Evolutionary conservation across 2,888 invertebrate genomes (phyloP), one percentile per base, ranked within the genome.

Genomic region (Drosophila acutilabella): DNA sequence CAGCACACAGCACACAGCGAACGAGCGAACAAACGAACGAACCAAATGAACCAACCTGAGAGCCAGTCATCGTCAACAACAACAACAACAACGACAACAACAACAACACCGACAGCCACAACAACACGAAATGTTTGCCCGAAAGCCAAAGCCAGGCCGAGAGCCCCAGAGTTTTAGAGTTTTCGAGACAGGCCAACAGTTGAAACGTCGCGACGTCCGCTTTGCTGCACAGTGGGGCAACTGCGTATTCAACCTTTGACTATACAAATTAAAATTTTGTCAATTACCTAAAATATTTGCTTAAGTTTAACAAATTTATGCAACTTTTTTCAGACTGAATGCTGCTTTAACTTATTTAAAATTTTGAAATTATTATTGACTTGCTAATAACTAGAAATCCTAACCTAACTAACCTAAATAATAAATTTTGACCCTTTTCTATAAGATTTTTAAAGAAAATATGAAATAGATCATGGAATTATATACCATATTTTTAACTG

Each of bases 1-100:
- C 71, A 78, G 68, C 75, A 83, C 74, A 73, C 71, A 78, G 68
- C 75, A 83, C 74, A 74, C 71, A 78, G 68, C 75, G 74, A 60
- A 74, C 74, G 52, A 60, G 51, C 66, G 58, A 77, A 53, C 64
- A 54, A 70, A 41, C 59, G 51, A 62, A 16, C 64, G 33, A 33
- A 41, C 53, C 26, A 36, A 36, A 36, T 36, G 36, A 68, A 44
- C 73, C 77, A 80, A 70, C 69, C 80, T 75, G 75, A 74, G 82
- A 85, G 82, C 83, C 83, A 88, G 88, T 83, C 88, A 88, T 88
- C 88, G 83, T 80, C 81, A 71, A 47, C 66, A 66, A 59, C 73
- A 79, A 45, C 74, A 71, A 54, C 67, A 64, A 44, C 67, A 65
- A 40, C 64, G 71, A n/a, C 42, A 54, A 23, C 54, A 42, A 26